Base-by-base conservation (phyloP, 2,888 invertebrate genomes). In the Lochmaea capreae region DNA sequence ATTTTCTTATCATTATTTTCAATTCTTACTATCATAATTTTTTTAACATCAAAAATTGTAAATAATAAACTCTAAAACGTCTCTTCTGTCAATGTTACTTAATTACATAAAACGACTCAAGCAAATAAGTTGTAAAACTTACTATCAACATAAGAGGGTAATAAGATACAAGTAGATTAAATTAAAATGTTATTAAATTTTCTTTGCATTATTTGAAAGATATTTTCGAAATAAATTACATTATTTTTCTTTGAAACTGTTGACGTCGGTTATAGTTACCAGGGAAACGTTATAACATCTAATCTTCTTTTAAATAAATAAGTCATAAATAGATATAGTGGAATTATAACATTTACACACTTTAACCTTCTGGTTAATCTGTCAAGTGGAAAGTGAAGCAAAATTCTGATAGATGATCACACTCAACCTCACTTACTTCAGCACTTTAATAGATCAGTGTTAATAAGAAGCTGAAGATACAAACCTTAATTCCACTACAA, bases 361-460 rank as follows among this genome's bases (percentile, higher is more conserved):
- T 16, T 52, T 54, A 18, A 54, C 54, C 54, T 54, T 54, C 49
- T 49, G 49, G 54, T 54, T 16, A 6, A 18, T 54, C 54, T 54
- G 16, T 16, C 9, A 18, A 54, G 18, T 18, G 18, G 2, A 16
- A 54, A 6, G 2, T 54, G 9, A 54, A 54, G 54, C 9, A 54
- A 54, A n/a, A 39, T 49, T 8, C 2, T n/a, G 49, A n/a, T 54
- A 16, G 54, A 10, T 54, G 0, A 16, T 8, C 18, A 54, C 54
- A 54, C n/a, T 54, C 5, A 54, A 54, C 5, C 8, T 16, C 16
- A 10, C 9, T 52, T 16, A 6, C 16, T 54, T 54, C 16, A 54
- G 9, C 10, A 12, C 12, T 33, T 5, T 8, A 33, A 33, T 33
- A 33, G 33, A 22, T 2, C 22, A 22, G 22, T 22, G 22, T 22